Evolutionary conservation across 2,797 vertebrate genomes (phyloP).

Genomic region (Tapirus indicus): DNA sequence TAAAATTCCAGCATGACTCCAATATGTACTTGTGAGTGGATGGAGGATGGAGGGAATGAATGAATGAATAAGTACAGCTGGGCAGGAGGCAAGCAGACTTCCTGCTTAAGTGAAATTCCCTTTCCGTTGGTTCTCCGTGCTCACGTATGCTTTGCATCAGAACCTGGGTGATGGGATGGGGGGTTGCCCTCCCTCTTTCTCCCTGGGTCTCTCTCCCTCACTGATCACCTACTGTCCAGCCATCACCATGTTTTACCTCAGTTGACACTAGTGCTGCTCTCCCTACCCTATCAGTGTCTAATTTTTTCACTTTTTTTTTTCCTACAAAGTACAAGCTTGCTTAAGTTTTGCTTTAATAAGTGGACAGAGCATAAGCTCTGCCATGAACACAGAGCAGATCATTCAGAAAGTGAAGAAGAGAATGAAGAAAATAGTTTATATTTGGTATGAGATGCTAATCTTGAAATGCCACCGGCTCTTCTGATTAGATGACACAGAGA

Average conservation of each 20-base stretch:
- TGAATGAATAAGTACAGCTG: neutral
- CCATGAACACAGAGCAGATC: neutral
- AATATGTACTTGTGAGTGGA: neutral
- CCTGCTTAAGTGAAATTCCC: neutral
- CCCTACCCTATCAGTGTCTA: neutral
- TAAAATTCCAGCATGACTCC: neutral
- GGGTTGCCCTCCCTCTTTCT: neutral
- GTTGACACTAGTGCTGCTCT: neutral
- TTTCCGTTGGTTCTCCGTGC: neutral
- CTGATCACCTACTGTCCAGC: rapidly evolving
- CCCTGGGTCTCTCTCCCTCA: neutral
- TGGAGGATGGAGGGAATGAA: neutral
- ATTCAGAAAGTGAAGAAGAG: conserved; percentile 30
- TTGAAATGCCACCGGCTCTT: neutral
- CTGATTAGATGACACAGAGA: neutral
- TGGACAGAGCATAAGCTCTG: neutral
- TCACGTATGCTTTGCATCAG: neutral
- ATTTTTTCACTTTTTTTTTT: neutral
- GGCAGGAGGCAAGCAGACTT: neutral
- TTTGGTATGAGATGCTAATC: conserved; percentile 52
- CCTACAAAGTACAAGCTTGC: neutral
- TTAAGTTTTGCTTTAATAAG: neutral
- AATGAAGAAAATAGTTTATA: neutral
- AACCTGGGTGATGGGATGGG: neutral
- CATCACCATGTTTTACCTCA: neutral